These are phyloP conservation scores for Herminia tarsipennalis DNA, from an alignment of 2,888 invertebrate species.

Conservation along the genomic window DNA sequence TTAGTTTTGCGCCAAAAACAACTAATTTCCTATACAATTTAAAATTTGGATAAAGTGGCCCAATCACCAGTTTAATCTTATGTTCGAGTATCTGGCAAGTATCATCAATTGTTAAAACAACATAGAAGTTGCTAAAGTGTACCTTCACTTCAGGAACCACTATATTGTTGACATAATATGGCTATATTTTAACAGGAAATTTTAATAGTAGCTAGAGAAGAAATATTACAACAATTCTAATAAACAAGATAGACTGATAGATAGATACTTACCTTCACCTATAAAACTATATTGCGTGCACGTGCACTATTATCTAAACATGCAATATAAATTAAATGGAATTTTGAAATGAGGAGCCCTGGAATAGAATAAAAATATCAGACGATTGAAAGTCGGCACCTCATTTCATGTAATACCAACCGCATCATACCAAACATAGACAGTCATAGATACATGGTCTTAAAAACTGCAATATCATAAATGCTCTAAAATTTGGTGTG, in stretches of 20 bases:
- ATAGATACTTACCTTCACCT: conserved; percentile 36
- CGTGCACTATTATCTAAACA: conserved; percentile 16
- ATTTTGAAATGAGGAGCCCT: conserved; percentile 22
- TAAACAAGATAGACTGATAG: conserved; percentile 13
- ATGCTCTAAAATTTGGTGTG: no score
- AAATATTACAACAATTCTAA: conserved; percentile 10
- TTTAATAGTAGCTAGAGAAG: conserved; percentile 12
- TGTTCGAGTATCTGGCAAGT: conserved; percentile 40
- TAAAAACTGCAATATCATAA: no score
- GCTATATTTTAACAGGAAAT: conserved; percentile 18
- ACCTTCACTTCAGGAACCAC: conserved; percentile 1
- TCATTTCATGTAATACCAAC: conserved; percentile 23
- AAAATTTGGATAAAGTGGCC: conserved; percentile 11
- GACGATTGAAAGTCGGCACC: conserved; percentile 7
- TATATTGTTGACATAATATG: conserved; percentile 19
- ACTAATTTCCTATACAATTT: conserved; percentile 4
- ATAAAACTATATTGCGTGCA: conserved; percentile 14
- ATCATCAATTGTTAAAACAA: conserved; percentile 14
- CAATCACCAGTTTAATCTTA: conserved; percentile 6
- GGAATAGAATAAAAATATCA: not conserved
- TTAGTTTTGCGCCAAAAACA: conserved; percentile 41
- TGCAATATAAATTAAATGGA: not conserved
- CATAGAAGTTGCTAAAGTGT: conserved; percentile 6
- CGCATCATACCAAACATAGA: conserved; percentile 16
- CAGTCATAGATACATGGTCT: conserved; percentile 2